A percentile compares a stretch with the other conserved stretches of the same genome.
Evolutionary conservation across 2,888 invertebrate genomes (phyloP).

Genomic region (Leptopilina syphax): DNA sequence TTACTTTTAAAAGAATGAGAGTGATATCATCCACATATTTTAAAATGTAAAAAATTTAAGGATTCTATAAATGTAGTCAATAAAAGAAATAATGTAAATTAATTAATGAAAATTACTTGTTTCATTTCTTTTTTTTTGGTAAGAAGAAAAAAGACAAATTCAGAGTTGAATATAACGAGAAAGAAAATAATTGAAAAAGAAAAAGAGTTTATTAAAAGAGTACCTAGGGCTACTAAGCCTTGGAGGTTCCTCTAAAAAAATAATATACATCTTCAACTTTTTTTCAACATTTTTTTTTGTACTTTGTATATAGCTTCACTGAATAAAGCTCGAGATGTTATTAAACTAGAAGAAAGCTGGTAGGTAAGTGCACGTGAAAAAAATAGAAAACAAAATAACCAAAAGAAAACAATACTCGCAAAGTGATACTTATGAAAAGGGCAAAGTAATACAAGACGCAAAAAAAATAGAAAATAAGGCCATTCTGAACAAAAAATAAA

Average conservation of each 20-base stretch:
- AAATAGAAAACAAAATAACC: constrained; percentile 28
- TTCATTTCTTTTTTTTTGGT: background rate
- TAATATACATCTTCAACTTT: background rate
- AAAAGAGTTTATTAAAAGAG: constrained; percentile 25
- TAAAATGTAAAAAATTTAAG: no score
- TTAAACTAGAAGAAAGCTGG: constrained; percentile 11
- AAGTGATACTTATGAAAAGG: constrained; percentile 6
- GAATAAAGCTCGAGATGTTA: background rate
- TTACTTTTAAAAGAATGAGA: no score
- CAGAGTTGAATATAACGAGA: background rate
- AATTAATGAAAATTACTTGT: no score
- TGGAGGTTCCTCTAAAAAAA: background rate
- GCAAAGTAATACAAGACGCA: background rate
- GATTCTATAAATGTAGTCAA: no score
- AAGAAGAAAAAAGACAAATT: background rate
- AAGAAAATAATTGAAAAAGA: background rate
- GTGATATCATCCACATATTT: no score
- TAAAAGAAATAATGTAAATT: background rate
- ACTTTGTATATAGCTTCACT: background rate
- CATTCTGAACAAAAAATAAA: background rate
- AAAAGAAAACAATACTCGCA: constrained; percentile 25
- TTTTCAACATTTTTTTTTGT: background rate
- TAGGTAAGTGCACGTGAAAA: constrained; percentile 15
- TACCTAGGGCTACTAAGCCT: constrained; percentile 13
- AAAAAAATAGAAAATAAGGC: background rate